Evolutionary conservation across 1,140 invertebrate species (phyloP).

Genomic region (Geopemphigus sp.): DNA sequence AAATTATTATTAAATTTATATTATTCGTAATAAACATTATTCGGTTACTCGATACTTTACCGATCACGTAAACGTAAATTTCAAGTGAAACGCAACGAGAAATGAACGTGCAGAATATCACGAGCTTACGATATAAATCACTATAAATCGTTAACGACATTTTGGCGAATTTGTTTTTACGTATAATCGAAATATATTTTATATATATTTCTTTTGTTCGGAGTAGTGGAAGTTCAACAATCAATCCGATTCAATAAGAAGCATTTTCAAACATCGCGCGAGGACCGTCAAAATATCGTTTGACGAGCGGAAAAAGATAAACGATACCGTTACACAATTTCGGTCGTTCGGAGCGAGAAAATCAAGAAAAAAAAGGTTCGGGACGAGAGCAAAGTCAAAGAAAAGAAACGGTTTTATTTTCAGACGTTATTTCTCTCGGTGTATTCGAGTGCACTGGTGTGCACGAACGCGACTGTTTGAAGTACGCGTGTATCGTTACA

Average conservation of each 20-base stretch:
- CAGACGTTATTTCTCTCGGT: background rate
- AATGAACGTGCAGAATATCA: no score
- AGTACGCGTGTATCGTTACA: background rate
- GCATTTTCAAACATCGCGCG: background rate
- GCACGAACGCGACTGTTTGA: conserved; percentile 2
- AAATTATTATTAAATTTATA: no score
- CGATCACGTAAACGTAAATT: no score
- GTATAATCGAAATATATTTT: background rate
- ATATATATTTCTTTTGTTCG: background rate
- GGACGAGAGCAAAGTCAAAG: background rate
- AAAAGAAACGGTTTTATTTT: conserved; percentile 10
- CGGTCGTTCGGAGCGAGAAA: background rate
- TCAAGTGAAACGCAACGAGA: no score
- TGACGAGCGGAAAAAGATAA: conserved; percentile 2
- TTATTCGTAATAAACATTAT: no score
- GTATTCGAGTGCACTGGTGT: conserved; percentile 12
- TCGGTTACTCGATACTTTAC: no score
- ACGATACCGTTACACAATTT: conserved; percentile 10
- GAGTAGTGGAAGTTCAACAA: background rate
- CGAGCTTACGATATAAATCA: no score
- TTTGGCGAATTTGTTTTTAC: no score
- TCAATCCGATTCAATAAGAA: background rate
- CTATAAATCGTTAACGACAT: no score
- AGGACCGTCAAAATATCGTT: background rate
- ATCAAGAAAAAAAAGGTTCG: background rate